These are phyloP conservation scores for Agriotes lineatus DNA, from an alignment of 2,888 invertebrate genomes.

Conservation along the genomic window DNA sequence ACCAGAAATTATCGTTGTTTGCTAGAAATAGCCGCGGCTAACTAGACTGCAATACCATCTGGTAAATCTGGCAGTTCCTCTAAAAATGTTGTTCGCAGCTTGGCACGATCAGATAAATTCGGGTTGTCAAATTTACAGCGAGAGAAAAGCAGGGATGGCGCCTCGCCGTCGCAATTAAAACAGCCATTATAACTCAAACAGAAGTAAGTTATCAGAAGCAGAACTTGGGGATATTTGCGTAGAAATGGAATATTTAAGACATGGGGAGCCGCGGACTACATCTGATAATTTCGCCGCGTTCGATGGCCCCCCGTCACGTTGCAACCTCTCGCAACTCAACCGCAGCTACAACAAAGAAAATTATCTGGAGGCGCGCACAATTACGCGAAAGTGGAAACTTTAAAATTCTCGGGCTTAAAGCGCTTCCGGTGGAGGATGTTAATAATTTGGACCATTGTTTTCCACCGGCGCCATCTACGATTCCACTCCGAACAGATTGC, in stretches of 20 bases:
- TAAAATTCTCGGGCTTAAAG: background rate
- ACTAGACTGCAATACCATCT: too few species aligned
- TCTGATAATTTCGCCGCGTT: slow-evolving; percentile 21
- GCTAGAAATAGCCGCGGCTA: too few species aligned
- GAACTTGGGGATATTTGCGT: slow-evolving; percentile 48
- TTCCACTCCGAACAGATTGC: background rate
- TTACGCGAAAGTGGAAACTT: slow-evolving; percentile 1
- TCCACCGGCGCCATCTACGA: background rate
- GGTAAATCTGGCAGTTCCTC: too few species aligned
- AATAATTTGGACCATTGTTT: background rate
- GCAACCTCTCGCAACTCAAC: slow-evolving; percentile 3
- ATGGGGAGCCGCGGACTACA: slow-evolving; percentile 18
- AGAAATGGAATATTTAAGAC: slow-evolving; percentile 48
- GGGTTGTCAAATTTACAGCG: slow-evolving; percentile 30
- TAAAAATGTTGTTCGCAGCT: background rate
- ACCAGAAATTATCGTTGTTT: too few species aligned
- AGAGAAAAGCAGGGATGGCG: slow-evolving; percentile 26
- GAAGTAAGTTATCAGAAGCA: slow-evolving; percentile 45
- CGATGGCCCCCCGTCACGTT: slow-evolving; percentile 11
- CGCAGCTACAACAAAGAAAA: slow-evolving; percentile 11
- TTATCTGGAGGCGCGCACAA: slow-evolving; percentile 3
- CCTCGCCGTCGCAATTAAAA: slow-evolving; percentile 37
- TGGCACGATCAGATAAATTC: slow-evolving; percentile 30
- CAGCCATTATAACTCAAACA: slow-evolving; percentile 47
- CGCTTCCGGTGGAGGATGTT: background rate